phyloP scores from a whole-genome alignment of 1,140 invertebrate genomes.

The Hylaeus volcanicus region DNA sequence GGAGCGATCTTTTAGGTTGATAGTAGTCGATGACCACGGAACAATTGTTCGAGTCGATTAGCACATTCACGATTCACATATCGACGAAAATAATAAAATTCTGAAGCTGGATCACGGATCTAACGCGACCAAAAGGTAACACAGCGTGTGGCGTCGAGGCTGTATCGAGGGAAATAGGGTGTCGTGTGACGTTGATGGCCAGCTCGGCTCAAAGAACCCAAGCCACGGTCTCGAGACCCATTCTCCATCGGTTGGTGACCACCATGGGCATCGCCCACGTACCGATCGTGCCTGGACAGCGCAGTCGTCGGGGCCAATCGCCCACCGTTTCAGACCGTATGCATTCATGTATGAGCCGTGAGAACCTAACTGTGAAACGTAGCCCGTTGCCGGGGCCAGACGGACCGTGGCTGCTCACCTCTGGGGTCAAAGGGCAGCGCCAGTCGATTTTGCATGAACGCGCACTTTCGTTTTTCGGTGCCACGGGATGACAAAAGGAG shows the following conservation, averaged over 20 bases:
- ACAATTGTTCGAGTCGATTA: background rate
- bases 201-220: slow-evolving; percentile 13
- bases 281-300: slow-evolving; percentile 44
- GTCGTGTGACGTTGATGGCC: slow-evolving; percentile 22
- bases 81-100: too few relatives aligned
- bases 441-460: slow-evolving; percentile 71
- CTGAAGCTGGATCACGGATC: too few relatives aligned
- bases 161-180: slow-evolving; percentile 17
- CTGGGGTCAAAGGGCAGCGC: slow-evolving; percentile 72
- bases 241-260: slow-evolving; percentile 25
- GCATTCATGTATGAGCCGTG: slow-evolving; percentile 75
- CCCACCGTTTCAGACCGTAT: slow-evolving; percentile 54
- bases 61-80: too few relatives aligned
- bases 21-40: background rate
- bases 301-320: slow-evolving; percentile 54
- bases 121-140: background rate
- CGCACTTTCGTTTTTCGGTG: slow-evolving; percentile 72
- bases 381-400: slow-evolving; percentile 67
- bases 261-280: slow-evolving; percentile 59
- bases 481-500: slow-evolving; percentile 42
- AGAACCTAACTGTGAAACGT: slow-evolving; percentile 77
- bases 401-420: slow-evolving; percentile 43
- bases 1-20: background rate
- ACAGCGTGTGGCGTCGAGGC: background rate
- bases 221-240: slow-evolving; percentile 5